A percentile compares a stretch with the other conserved stretches of the same genome.
phyloP scores from a whole-genome alignment of 2,797 vertebrate genomes.

The Novumbra hubbsi region DNA sequence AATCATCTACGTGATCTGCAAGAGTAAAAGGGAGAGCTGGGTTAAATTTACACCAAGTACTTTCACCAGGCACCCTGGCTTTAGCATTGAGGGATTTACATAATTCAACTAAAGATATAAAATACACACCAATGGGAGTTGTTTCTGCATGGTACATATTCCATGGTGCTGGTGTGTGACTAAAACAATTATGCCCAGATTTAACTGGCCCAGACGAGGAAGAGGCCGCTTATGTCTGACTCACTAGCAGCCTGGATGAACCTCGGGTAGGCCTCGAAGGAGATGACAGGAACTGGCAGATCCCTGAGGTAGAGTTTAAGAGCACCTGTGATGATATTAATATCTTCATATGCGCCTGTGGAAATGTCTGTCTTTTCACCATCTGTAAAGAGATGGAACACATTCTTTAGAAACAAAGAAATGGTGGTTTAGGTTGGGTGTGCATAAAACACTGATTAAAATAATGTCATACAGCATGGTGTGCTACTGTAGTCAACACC shows the following conservation, averaged over 20 bases:
- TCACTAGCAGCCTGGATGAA: slow-evolving; percentile 98
- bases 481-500: neutral
- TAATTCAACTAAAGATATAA: neutral
- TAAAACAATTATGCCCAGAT: slow-evolving; percentile 1
- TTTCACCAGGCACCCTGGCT: neutral
- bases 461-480: slow-evolving; percentile 41
- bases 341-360: slow-evolving; percentile 97
- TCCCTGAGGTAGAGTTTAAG: slow-evolving; percentile 99
- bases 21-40: neutral
- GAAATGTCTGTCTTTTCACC: slow-evolving; percentile 99
- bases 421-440: neutral
- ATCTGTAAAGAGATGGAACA: slow-evolving; percentile 73
- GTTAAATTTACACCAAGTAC: neutral
- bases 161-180: slow-evolving; percentile 3
- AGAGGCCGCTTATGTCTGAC: slow-evolving; percentile 49
- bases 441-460: slow-evolving; percentile 9
- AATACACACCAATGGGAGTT: neutral
- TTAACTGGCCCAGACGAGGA: neutral
- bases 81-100: slow-evolving; percentile 9
- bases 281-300: slow-evolving; percentile 96
- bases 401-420: neutral
- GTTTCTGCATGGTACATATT: neutral
- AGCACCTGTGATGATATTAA: slow-evolving; percentile 98
- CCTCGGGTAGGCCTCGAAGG: slow-evolving; percentile 94
- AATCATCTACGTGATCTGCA: neutral